Base-by-base conservation (phyloP, 2,113 vertebrate species). In the Martes martes region DNA sequence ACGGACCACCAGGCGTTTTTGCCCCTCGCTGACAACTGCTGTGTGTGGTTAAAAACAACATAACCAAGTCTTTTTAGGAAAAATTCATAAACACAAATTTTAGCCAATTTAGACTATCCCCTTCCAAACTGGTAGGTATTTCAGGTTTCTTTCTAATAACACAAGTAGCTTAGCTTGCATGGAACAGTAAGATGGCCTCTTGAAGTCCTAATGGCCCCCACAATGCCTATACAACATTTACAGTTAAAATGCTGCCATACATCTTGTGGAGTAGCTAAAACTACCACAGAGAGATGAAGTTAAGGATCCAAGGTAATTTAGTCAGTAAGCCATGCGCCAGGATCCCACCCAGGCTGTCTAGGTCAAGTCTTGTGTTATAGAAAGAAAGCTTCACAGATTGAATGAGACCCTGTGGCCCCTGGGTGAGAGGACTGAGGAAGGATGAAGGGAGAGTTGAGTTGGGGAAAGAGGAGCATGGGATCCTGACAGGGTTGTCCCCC, bases 81-180 rank as follows among this genome's bases (percentile, higher is more conserved):
- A 95, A 93, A 61, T 69, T 57, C 84, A 73, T 81, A 76, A 21
- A 76, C 26, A 83, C 6, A 94, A n/a, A 81, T 95, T 98, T 71
- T 80, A 88, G 63, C 28, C 36, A 80, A 11, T 61, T 86, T 45
- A 84, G 4, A 59, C 39, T 65, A n/a, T 24, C 13, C 13, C 19
- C 57, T 96, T 94, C 11, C 67, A 91, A 69, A 67, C 31, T 42
- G 52, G 26, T 96, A 42, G 36, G 1, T 84, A 87, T 87, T 86
- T 96, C 11, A 87, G 19, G 57, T 78, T 96, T 94, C 39, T 78
- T 11, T 71, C 6, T 94, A 79, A 24, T 94, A 67, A 47, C 11
- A 59, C 26, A 81, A 76, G 8, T 92, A 87, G 15, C 42, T 96
- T 87, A 96, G 63, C 21, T 80, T 91, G 21, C 28, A 80, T 61